Conservation (phyloP, 2,797 vertebrate species). For the Anguilla obscura region DNA sequence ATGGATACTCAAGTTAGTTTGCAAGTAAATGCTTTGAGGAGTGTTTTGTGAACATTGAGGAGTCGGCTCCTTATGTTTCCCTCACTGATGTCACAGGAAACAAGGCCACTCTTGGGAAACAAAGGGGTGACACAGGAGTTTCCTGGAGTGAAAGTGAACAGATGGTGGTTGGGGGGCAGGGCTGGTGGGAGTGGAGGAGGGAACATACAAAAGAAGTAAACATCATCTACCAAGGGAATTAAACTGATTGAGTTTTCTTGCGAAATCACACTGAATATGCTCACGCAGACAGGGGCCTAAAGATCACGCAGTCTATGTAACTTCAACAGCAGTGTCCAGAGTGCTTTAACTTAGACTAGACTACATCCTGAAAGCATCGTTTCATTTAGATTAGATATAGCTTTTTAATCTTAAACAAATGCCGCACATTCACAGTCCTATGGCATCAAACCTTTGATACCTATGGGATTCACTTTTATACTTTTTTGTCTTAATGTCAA, state of each 20-base stretch:
- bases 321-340: too few species aligned
- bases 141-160: constrained; percentile 11
- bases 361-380: not conserved
- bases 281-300: too few species aligned
- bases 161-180: not conserved
- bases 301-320: too few species aligned
- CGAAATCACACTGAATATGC: too few species aligned
- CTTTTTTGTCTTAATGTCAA: not conserved
- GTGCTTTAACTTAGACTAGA: too few species aligned
- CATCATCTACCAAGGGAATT: not conserved
- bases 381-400: too few species aligned
- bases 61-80: constrained; percentile 15
- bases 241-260: too few species aligned
- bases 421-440: too few species aligned
- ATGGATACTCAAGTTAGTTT: not conserved
- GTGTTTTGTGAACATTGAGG: constrained; percentile 18
- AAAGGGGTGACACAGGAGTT: not conserved
- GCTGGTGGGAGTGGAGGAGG: not conserved
- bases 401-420: too few species aligned
- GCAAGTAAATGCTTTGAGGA: not conserved
- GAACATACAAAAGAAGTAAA: not conserved
- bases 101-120: constrained; percentile 11
- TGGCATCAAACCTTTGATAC: too few species aligned
- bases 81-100: constrained; percentile 21
- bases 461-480: not conserved